A percentile compares a stretch with the other conserved stretches of the same genome.
Conservation (phyloP, 2,113 vertebrate genomes). For the Chloropsis cyanopogon region DNA sequence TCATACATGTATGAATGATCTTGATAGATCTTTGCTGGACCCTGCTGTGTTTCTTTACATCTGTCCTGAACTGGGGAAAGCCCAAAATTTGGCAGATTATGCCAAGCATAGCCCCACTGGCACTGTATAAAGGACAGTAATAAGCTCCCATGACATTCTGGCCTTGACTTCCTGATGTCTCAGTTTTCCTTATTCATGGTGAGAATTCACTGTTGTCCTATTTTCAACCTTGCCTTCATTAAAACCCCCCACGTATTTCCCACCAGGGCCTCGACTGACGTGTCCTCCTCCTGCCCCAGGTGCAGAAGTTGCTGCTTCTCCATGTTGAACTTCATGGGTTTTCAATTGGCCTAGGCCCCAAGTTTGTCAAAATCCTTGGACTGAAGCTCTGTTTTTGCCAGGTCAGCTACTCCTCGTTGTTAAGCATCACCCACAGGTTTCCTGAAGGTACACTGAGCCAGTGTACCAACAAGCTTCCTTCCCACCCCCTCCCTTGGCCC, state of each 20-base stretch:
- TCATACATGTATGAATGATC: neutral
- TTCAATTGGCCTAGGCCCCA: neutral
- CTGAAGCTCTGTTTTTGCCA: neutral
- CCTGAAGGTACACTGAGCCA: neutral
- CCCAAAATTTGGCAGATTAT: neutral
- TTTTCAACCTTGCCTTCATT: neutral
- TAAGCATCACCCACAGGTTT: neutral
- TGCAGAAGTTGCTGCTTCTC: neutral
- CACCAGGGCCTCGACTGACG: neutral
- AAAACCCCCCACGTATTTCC: accelerated
- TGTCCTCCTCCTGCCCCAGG: neutral
- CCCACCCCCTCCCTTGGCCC: neutral
- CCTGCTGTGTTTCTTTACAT: neutral
- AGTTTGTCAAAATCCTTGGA: neutral
- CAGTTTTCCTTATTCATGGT: neutral
- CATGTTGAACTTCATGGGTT: neutral
- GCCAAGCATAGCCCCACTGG: neutral
- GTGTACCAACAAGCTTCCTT: neutral
- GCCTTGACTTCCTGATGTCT: neutral
- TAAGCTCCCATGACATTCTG: neutral
- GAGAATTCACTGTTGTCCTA: neutral
- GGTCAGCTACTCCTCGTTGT: neutral
- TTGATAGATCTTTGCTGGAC: neutral
- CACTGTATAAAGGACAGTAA: neutral
- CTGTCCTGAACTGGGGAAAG: accelerated